Evolutionary conservation across 2,113 vertebrate genomes (phyloP).

Genomic region (Pollachius pollachius): DNA sequence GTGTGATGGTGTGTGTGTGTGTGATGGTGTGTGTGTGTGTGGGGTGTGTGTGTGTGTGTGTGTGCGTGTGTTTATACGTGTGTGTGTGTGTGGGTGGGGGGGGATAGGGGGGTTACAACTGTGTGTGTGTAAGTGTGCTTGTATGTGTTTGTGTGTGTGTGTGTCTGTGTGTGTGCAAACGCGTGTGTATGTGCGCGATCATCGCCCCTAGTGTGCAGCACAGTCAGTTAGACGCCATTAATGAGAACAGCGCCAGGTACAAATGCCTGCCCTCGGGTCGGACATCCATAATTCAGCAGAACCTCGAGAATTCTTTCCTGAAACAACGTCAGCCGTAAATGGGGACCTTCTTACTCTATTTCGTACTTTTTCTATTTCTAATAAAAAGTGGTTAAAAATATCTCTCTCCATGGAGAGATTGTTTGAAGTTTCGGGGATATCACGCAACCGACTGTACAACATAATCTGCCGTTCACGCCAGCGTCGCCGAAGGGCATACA

Average conservation of each 20-base stretch:
- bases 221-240: slow-evolving; percentile 68
- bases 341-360: neutral
- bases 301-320: slow-evolving; percentile 53
- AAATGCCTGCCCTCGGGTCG: slow-evolving; percentile 57
- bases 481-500: too few relatives aligned
- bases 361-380: slow-evolving; percentile 13
- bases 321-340: slow-evolving; percentile 38
- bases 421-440: neutral
- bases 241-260: slow-evolving; percentile 62
- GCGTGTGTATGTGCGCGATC: slow-evolving; percentile 35
- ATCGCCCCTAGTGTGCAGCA: slow-evolving; percentile 23
- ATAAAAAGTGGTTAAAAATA: slow-evolving; percentile 29
- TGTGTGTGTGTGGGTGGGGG: slow-evolving; percentile 29
- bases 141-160: slow-evolving; percentile 12
- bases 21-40: neutral
- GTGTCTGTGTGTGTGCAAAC: slow-evolving; percentile 25
- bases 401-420: neutral
- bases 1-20: neutral
- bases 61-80: neutral
- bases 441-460: too few relatives aligned
- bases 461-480: too few relatives aligned
- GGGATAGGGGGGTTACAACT: neutral
- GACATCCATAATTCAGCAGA: slow-evolving; percentile 66
- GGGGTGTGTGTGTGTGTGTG: slow-evolving; percentile 15
- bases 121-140: neutral